phyloP scores from a whole-genome alignment of 1,140 invertebrate genomes.

The Chymomyza costata region DNA sequence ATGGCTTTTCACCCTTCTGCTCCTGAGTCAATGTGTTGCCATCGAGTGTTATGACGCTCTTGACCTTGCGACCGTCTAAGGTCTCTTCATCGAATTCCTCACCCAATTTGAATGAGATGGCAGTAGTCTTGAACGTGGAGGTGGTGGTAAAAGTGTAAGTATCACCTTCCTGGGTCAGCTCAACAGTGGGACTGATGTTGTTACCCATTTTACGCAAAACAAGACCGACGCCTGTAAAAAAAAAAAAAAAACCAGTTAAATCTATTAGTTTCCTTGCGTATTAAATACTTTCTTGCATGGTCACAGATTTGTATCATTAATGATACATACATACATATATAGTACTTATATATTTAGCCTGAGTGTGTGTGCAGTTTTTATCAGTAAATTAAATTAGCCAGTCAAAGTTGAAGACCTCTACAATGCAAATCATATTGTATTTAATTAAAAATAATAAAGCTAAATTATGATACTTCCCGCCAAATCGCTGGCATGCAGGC shows the following conservation, averaged over 20 bases:
- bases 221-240: constrained; percentile 83
- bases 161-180: constrained; percentile 81
- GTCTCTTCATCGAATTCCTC: constrained; percentile 92
- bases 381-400: constrained; percentile 60
- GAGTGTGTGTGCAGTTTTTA: neutral
- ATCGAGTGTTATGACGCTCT: constrained; percentile 81
- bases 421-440: constrained; percentile 70
- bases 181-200: constrained; percentile 83
- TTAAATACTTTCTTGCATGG: no score
- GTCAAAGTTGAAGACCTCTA: constrained; percentile 53
- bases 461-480: constrained; percentile 53
- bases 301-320: constrained; percentile 1
- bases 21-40: constrained; percentile 83
- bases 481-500: no score
- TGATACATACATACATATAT: neutral
- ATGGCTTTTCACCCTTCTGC: constrained; percentile 82
- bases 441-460: constrained; percentile 70
- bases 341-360: constrained; percentile 4
- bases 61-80: constrained; percentile 88
- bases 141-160: constrained; percentile 84
- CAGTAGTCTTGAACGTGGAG: constrained; percentile 89
- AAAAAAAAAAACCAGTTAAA: constrained; percentile 15
- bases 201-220: constrained; percentile 85
- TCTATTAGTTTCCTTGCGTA: no score
- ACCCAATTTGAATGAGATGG: constrained; percentile 86